Evolutionary conservation across 2,113 vertebrate species (phyloP), one percentile per base, ranked within the genome.

Genomic region (Bothrops jararaca): DNA sequence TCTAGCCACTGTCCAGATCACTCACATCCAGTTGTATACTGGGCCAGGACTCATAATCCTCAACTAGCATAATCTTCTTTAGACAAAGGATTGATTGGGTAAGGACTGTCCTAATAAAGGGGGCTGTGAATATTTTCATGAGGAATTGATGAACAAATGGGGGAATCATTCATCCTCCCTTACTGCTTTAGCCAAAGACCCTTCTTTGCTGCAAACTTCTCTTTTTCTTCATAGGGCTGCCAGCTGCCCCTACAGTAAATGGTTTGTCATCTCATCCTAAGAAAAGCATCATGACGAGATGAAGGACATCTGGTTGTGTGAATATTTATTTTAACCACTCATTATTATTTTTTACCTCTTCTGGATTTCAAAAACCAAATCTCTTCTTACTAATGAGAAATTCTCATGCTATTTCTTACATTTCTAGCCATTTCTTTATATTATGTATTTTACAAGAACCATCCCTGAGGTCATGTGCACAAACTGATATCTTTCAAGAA

Each of bases 351-450:
- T 93, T 91, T 29, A 7, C 3, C 52, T 34, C 34, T 89, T 53
- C 48, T 42, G 45, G 39, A 87, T 95, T 69, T 91, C 26, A 60
- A 94, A 93, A 92, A 18, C 1, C 56, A 94, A 93, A 94, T 64
- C 91, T 95, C 91, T 95, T 94, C 56, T 93, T 94, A 88, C 58
- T 95, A 94, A 45, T 60, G 39, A 39, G 48, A 96, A 89, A 0
- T 1, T 88, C 23, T 93, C 91, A 92, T 23, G 92, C 89, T 92
- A 60, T 1, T 0, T n/a, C 90, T 69, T 29, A 45, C 93, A 90
- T 34, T 89, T 20, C 52, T 94, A 93, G 95, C 92, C 95, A 95
- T 95, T 95, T 89, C 92, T 88, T 94, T 94, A 74, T 54, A 92
- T 50, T 91, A 91, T 93, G 58, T 34, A 92, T 95, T 95, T 95